Base-by-base conservation (phyloP, 2,113 vertebrate species). In the Lamprologus speciosus region DNA sequence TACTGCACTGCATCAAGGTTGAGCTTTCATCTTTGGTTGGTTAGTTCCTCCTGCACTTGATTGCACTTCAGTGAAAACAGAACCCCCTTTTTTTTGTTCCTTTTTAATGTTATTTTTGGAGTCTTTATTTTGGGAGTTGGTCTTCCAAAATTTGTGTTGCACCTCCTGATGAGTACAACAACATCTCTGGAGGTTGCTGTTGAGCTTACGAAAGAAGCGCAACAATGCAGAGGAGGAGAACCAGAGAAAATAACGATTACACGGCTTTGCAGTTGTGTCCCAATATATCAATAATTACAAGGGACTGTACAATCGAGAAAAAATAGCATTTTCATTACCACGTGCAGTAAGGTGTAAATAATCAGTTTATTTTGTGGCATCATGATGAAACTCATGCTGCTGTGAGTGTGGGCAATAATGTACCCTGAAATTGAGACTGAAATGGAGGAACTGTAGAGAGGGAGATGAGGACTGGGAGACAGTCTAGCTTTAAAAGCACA, bases 361-460 rank as follows among this genome's bases (percentile, higher is more conserved):
- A 89, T 87, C 65, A 28, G 35, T 54, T 88, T 70, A 82, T 91
- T 88, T 86, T 88, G 78, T 23, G 4, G 80, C 19, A 1, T 51
- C 80, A 63, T 80, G 82, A 89, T 89, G 83, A 90, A 92, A 88
- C 80, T 81, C 51, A 28, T 19, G 79, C 21, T 80, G 73, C 73
- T 81, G 68, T 21, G 51, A 88, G 81, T 86, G 54, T 80, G 68
- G 47, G 45, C 79, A 63, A 88, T 91, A 86, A 92, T 63, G 50
- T 51, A 80, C 87, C 92, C 92, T 95, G 90, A 94, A 90, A 93
- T 87, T 88, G 89, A 90, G 87, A 65, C 47, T 83, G 84, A 89
- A 89, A 91, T 86, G 75, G 84, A 87, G 51, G 42, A 53, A 82
- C 9, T 14, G 60, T 45, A 7, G 12, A 58, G 42, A 42, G 23